Percentiles rank a stretch among this genome's conserved stretches.
phyloP scores from a whole-genome alignment of 1,140 invertebrate genomes.

The Pristionchus pacificus region DNA sequence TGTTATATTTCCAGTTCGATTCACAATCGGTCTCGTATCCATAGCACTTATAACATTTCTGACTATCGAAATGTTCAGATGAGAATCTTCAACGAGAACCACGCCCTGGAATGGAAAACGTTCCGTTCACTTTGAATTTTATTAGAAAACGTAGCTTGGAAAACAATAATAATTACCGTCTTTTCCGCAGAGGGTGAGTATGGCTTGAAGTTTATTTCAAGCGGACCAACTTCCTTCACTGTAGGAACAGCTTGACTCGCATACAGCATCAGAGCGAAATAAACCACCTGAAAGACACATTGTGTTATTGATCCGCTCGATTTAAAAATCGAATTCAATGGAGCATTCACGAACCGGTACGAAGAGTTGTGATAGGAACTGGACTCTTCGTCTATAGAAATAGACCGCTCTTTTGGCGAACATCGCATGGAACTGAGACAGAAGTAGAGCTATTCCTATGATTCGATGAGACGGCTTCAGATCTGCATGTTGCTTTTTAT shows the following conservation, averaged over 20 bases:
- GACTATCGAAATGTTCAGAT: not conserved
- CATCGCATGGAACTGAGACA: constrained; percentile 34
- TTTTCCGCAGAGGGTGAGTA: not conserved
- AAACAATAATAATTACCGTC: no score
- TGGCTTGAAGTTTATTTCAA: not conserved
- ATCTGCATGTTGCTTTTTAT: no score
- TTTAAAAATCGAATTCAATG: no score
- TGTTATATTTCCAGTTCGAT: not conserved
- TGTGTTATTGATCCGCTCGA: no score
- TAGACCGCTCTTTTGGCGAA: constrained; percentile 35
- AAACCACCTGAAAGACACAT: not conserved
- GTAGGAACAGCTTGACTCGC: not conserved
- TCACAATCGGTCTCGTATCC: not conserved
- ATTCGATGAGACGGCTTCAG: constrained; percentile 11
- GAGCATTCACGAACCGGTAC: constrained; percentile 26
- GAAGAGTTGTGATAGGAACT: constrained; percentile 32
- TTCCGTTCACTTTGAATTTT: no score
- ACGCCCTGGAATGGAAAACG: no score
- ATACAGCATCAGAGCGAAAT: not conserved
- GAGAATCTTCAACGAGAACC: not conserved
- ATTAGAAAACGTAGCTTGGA: no score
- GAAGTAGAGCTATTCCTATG: constrained; percentile 18
- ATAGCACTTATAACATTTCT: not conserved
- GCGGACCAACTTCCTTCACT: not conserved
- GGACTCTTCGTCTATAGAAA: constrained; percentile 36